A percentile compares a stretch with the other conserved stretches of the same genome.
phyloP scores from a whole-genome alignment of 2,113 vertebrate genomes.

The Daubentonia madagascariensis region DNA sequence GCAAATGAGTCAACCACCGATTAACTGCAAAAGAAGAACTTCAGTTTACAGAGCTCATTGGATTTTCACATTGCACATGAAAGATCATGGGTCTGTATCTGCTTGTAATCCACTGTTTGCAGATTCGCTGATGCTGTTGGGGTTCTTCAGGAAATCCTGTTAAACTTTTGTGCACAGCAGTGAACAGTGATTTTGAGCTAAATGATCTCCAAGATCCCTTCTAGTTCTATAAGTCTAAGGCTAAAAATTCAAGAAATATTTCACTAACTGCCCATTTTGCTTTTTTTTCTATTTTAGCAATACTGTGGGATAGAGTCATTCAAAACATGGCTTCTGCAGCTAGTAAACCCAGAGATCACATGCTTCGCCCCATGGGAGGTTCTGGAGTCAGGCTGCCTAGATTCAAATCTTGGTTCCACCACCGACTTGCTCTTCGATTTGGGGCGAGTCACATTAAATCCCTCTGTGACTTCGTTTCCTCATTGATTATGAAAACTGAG shows the following conservation, averaged over 20 bases:
- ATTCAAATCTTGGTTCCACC: neutral
- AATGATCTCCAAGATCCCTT: neutral
- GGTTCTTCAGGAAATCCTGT: neutral
- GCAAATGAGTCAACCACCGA: slow-evolving; percentile 35
- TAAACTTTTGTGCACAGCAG: neutral
- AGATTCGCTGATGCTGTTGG: neutral
- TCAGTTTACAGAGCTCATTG: neutral
- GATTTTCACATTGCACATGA: neutral
- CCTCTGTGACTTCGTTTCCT: slow-evolving; percentile 2
- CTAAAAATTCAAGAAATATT: neutral
- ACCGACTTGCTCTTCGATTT: neutral
- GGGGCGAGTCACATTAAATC: neutral
- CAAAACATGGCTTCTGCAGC: neutral
- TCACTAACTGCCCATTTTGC: neutral
- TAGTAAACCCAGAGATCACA: neutral
- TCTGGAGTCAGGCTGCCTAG: neutral
- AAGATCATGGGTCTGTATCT: neutral
- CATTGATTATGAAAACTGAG: neutral
- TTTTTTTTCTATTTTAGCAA: neutral
- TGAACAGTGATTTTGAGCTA: neutral
- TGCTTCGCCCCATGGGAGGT: neutral
- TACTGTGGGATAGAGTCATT: neutral
- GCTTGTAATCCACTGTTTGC: neutral
- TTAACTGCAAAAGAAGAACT: slow-evolving; percentile 33
- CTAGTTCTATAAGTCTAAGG: neutral